Evolutionary conservation across 2,113 vertebrate genomes (phyloP).

Genomic region (zebrafish (Danio rerio)): DNA sequence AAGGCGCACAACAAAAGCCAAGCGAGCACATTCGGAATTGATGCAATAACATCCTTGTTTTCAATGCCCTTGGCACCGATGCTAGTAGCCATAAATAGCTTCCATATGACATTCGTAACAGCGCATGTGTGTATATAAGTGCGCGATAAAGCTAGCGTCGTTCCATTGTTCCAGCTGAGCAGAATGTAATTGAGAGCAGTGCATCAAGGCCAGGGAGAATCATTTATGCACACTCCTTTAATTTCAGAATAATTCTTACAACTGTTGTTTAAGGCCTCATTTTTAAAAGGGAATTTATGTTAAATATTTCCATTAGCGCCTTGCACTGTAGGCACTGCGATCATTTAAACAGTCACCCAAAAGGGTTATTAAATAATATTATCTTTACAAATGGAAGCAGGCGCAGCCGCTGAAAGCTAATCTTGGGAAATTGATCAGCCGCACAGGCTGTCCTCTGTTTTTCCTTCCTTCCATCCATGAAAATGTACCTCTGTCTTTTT

Average conservation of each 20-base stretch:
- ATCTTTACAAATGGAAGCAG: conserved; percentile 55
- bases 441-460: not conserved
- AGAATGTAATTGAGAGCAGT: conserved; percentile 30
- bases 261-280: conserved; percentile 45
- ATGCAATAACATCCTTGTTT: conserved; percentile 25
- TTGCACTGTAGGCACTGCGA: conserved; percentile 27
- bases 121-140: not conserved
- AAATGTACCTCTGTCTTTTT: conserved; percentile 38
- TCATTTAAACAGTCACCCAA: conserved; percentile 53
- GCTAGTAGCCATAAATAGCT: conserved; percentile 26
- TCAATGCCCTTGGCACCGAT: conserved; percentile 25
- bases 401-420: conserved; percentile 50
- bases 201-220: conserved; percentile 18
- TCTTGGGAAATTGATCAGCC: conserved; percentile 51
- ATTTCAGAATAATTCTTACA: conserved; percentile 41
- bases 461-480: conserved; percentile 17
- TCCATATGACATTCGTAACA: conserved; percentile 14
- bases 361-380: conserved; percentile 59
- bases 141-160: conserved; percentile 1
- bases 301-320: conserved; percentile 51
- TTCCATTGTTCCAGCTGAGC: conserved; percentile 27
- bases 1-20: not conserved
- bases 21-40: conserved; percentile 26
- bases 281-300: conserved; percentile 42
- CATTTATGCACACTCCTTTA: conserved; percentile 21